Conservation (phyloP, 2,888 invertebrate species). For the Tineola bisselliella region DNA sequence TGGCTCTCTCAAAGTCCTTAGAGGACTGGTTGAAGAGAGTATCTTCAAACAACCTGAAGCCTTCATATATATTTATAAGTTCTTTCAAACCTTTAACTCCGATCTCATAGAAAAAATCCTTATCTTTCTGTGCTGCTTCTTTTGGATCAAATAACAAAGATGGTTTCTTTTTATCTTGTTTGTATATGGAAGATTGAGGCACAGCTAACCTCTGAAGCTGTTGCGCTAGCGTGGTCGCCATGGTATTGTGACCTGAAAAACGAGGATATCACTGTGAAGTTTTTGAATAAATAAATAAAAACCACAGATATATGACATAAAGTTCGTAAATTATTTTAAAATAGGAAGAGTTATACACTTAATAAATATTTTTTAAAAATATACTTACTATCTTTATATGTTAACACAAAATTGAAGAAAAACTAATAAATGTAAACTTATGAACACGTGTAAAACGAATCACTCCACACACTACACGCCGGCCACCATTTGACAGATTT, state of each 20-base stretch:
- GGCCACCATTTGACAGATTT: not conserved
- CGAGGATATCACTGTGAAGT: not conserved
- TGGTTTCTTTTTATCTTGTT: constrained; percentile 74
- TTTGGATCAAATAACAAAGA: constrained; percentile 91
- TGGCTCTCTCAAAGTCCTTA: constrained; percentile 81
- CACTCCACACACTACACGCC: not conserved
- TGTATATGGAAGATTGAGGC: constrained; percentile 77
- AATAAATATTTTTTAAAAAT: no score
- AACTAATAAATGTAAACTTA: no score
- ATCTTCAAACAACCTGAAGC: constrained; percentile 77
- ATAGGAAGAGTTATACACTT: no score
- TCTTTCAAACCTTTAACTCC: constrained; percentile 88
- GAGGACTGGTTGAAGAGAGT: constrained; percentile 82
- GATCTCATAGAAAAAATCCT: constrained; percentile 85
- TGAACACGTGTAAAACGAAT: not conserved
- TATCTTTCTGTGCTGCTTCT: constrained; percentile 88
- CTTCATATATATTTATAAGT: constrained; percentile 75
- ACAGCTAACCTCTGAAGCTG: constrained; percentile 79
- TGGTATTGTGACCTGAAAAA: not conserved
- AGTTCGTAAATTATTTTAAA: no score
- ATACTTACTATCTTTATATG: no score
- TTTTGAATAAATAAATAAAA: no score
- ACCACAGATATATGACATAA: no score
- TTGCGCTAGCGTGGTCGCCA: constrained; percentile 78
- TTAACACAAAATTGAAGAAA: no score